Evolutionary conservation across 2,113 vertebrate genomes (phyloP).

Genomic region (Vombatus ursinus): DNA sequence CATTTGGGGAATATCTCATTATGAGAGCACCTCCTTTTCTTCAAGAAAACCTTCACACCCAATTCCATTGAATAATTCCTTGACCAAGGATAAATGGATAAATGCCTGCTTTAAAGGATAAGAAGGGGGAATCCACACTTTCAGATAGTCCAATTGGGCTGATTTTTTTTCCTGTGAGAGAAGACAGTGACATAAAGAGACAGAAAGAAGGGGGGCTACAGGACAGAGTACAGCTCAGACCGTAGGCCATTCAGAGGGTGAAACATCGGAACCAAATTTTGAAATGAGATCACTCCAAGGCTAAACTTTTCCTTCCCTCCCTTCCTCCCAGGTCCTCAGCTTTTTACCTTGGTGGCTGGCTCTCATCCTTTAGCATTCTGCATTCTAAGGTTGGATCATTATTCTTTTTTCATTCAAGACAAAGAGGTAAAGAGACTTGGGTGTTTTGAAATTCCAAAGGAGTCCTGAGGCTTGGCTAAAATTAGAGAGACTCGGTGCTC

Average conservation of each 20-base stretch:
- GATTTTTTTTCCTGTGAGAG: background rate
- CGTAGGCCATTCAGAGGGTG: background rate
- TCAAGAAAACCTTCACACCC: background rate
- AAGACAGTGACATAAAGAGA: background rate
- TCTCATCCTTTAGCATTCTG: background rate
- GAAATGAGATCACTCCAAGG: background rate
- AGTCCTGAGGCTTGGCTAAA: conserved; percentile 58
- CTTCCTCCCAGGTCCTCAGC: background rate
- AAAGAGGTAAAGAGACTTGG: conserved; percentile 50
- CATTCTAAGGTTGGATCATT: background rate
- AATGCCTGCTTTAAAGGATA: background rate
- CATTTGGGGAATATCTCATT: conserved; percentile 10
- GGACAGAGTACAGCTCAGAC: background rate
- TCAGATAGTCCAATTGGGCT: background rate
- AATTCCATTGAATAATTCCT: background rate
- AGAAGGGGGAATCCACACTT: background rate
- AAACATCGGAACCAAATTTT: background rate
- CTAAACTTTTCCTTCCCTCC: background rate
- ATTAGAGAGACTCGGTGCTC: conserved; percentile 52
- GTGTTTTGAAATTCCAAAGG: conserved; percentile 65
- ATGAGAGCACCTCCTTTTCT: background rate
- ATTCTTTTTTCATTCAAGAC: conserved; percentile 44
- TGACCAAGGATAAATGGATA: background rate
- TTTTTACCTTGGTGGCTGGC: background rate
- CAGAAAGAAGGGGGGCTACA: background rate